Conservation (phyloP, 2,888 invertebrate species). For the Aethes cnicana region DNA sequence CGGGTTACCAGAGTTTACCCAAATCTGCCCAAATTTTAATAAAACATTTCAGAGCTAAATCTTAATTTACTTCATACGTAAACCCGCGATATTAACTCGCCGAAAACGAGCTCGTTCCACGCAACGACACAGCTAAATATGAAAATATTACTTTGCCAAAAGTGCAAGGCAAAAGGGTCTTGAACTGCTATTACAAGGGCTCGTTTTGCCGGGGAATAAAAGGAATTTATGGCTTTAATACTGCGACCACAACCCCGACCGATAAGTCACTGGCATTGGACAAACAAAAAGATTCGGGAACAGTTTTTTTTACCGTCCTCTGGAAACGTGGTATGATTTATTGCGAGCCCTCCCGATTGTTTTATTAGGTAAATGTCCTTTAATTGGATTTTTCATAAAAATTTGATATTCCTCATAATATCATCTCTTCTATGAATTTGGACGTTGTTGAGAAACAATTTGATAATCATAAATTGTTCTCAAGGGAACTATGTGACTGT, state of each 20-base stretch:
- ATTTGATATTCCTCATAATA: no score
- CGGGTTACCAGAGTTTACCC: neutral
- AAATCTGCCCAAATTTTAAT: slow-evolving; percentile 1
- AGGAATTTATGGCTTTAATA: slow-evolving; percentile 27
- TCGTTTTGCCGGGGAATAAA: slow-evolving; percentile 18
- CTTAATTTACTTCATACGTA: slow-evolving; percentile 6
- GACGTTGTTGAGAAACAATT: no score
- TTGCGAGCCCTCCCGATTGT: no score
- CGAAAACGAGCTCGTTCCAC: slow-evolving; percentile 14
- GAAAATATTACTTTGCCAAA: slow-evolving; percentile 16
- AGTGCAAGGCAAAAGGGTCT: slow-evolving; percentile 23
- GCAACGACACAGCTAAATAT: slow-evolving; percentile 28
- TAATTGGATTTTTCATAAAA: no score
- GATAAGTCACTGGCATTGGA: slow-evolving; percentile 18
- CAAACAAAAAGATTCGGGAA: slow-evolving; percentile 18
- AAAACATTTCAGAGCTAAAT: slow-evolving; percentile 15
- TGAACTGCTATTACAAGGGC: slow-evolving; percentile 13
- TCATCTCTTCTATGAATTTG: no score
- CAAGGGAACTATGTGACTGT: no score
- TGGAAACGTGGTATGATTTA: neutral
- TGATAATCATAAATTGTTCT: no score
- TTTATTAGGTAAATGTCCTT: no score
- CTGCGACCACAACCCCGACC: slow-evolving; percentile 8
- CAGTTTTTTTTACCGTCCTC: neutral
- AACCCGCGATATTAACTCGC: slow-evolving; percentile 10